phyloP scores from a whole-genome alignment of 2,797 vertebrate species.

The Rhynchonycteris naso region DNA sequence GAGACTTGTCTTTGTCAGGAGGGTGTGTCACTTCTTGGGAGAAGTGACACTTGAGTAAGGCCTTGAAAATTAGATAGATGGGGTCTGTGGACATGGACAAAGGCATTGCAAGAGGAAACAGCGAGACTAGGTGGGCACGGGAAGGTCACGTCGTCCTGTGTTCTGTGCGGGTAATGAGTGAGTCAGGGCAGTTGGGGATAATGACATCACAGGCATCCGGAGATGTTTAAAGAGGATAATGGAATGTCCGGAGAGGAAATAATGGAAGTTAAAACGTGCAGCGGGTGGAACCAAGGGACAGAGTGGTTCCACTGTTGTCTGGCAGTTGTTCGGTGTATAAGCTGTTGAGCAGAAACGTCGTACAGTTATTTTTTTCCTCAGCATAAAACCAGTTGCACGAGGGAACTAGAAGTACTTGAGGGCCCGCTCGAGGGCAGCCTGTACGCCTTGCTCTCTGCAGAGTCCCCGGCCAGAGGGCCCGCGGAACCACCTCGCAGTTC shows the following conservation, averaged over 20 bases:
- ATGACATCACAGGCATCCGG: accelerated
- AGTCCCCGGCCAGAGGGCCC: background rate
- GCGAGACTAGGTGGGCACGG: accelerated
- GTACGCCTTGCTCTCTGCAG: background rate
- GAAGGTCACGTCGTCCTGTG: accelerated
- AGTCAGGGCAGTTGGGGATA: accelerated
- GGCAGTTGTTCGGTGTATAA: background rate
- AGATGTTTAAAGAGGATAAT: background rate
- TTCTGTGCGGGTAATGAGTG: accelerated
- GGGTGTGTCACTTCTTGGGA: background rate
- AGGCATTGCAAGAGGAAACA: background rate
- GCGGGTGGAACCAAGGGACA: background rate
- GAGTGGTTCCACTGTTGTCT: background rate
- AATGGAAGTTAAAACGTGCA: background rate
- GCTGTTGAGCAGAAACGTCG: background rate
- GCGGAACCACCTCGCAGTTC: slow-evolving; percentile 4
- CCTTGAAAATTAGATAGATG: background rate
- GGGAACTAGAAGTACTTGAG: background rate
- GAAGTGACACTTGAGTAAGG: background rate
- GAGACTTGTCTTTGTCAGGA: background rate
- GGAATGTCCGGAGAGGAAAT: background rate
- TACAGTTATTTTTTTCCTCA: background rate
- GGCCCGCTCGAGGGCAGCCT: background rate
- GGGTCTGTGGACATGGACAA: background rate
- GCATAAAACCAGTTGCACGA: background rate